Evolutionary conservation across 2,113 vertebrate genomes (phyloP).

Genomic region (Cyprinodon variegatus): DNA sequence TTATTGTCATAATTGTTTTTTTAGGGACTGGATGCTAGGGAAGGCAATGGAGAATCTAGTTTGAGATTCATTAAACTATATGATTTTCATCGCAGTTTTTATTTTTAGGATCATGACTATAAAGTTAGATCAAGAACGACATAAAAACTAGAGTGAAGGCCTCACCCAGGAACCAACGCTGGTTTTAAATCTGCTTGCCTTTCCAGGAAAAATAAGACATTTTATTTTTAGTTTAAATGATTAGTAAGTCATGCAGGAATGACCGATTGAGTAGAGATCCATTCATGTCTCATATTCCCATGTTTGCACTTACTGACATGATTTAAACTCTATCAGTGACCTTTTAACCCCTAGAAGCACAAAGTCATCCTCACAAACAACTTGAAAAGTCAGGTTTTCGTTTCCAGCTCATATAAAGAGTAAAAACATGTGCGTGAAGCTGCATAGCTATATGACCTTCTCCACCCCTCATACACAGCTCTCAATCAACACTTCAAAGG

Average conservation of each 20-base stretch:
- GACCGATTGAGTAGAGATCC: not conserved
- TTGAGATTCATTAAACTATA: not conserved
- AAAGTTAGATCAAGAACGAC: too few species aligned
- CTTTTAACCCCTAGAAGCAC: not conserved
- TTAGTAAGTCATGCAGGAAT: not conserved
- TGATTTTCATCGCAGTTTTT: not conserved
- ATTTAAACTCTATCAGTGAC: slow-evolving; percentile 13
- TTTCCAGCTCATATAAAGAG: slow-evolving; percentile 6
- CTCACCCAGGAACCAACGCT: too few species aligned
- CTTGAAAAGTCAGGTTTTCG: not conserved
- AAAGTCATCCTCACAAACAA: slow-evolving; percentile 1
- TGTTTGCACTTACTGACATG: slow-evolving; percentile 4
- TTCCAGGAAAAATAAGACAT: not conserved
- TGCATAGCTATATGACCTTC: slow-evolving; percentile 11
- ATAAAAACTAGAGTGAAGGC: too few species aligned
- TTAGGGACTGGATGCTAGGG: not conserved
- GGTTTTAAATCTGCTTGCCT: too few species aligned
- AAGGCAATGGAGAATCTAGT: not conserved
- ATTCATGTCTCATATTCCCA: not conserved
- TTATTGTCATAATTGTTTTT: not conserved
- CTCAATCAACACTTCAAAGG: slow-evolving; percentile 61
- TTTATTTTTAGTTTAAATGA: not conserved
- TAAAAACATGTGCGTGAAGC: not conserved
- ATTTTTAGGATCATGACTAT: not conserved
- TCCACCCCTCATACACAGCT: slow-evolving; percentile 23